A percentile compares a stretch with the other conserved stretches of the same genome.
These are phyloP conservation scores for Gymnosoma rotundatum DNA, from an alignment of 2,888 invertebrate genomes.

Conservation along the genomic window DNA sequence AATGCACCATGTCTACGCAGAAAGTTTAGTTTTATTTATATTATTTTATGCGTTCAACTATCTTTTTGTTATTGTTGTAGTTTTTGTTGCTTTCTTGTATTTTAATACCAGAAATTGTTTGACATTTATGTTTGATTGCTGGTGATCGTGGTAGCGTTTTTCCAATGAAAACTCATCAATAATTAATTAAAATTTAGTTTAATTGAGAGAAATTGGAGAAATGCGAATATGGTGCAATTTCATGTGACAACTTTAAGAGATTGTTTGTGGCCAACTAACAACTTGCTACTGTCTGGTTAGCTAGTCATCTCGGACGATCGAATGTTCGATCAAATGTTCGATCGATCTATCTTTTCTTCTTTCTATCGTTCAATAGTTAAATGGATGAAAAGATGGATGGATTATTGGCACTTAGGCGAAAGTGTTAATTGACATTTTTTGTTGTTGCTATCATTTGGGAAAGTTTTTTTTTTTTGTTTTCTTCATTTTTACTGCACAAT, in stretches of 20 bases:
- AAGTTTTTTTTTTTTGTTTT: slow-evolving; percentile 54
- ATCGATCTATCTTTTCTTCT: slow-evolving; percentile 36
- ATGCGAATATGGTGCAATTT: slow-evolving; percentile 70
- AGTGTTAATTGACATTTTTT: slow-evolving; percentile 72
- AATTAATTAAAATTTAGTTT: slow-evolving; percentile 70
- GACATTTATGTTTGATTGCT: slow-evolving; percentile 46
- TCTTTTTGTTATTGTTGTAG: not conserved
- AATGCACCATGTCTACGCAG: not conserved
- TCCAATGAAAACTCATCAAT: slow-evolving; percentile 67
- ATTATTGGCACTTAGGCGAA: slow-evolving; percentile 70
- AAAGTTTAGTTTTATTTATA: not conserved
- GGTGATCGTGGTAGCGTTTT: slow-evolving; percentile 41
- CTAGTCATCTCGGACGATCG: not conserved
- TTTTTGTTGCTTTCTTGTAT: not conserved
- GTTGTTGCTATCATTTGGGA: slow-evolving; percentile 54
- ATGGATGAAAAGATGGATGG: slow-evolving; percentile 21
- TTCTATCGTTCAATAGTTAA: slow-evolving; percentile 20
- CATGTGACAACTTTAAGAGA: slow-evolving; percentile 55
- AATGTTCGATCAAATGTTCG: slow-evolving; percentile 20
- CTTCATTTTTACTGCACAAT: slow-evolving; percentile 28
- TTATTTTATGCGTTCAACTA: slow-evolving; percentile 44
- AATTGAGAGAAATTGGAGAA: slow-evolving; percentile 71
- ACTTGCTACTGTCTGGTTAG: slow-evolving; percentile 11
- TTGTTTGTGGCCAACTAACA: slow-evolving; percentile 35
- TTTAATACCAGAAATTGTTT: slow-evolving; percentile 67